Percentiles rank a stretch among this genome's conserved stretches.
These are phyloP conservation scores for Megastigmus dorsalis DNA, from an alignment of 2,888 invertebrate species.

Conservation along the genomic window DNA sequence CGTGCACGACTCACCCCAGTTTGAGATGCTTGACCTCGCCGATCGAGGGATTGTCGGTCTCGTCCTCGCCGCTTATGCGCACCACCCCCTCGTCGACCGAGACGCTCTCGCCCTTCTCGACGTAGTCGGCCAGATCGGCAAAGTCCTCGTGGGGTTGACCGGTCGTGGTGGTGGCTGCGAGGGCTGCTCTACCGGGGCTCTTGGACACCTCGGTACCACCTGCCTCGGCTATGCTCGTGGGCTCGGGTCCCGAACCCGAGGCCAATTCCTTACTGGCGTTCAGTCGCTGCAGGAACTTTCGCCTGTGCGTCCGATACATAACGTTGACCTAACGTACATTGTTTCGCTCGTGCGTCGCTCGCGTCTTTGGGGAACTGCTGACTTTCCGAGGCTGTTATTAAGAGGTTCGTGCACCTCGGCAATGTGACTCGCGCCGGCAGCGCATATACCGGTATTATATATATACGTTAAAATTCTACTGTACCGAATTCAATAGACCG, in stretches of 20 bases:
- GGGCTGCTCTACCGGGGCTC: too few relatives aligned
- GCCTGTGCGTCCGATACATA: too few relatives aligned
- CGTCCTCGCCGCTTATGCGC: conserved; percentile 76
- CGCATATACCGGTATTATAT: too few relatives aligned
- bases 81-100: conserved; percentile 76
- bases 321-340: too few relatives aligned
- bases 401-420: too few relatives aligned
- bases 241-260: conserved; percentile 54
- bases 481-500: too few relatives aligned
- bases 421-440: too few relatives aligned
- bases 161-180: conserved; percentile 57
- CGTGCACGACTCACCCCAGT: conserved; percentile 77
- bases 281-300: conserved; percentile 83
- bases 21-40: conserved; percentile 81
- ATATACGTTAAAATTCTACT: too few relatives aligned
- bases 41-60: conserved; percentile 82
- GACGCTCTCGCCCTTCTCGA: conserved; percentile 74
- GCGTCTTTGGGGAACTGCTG: too few relatives aligned
- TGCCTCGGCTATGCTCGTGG: conserved; percentile 56
- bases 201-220: neutral
- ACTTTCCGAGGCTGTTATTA: too few relatives aligned
- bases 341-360: too few relatives aligned
- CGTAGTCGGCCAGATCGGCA: conserved; percentile 78
- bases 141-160: conserved; percentile 78
- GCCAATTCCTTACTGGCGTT: conserved; percentile 72